These are phyloP conservation scores for Agonum fuliginosum DNA, from an alignment of 2,888 invertebrate genomes.

Conservation along the genomic window DNA sequence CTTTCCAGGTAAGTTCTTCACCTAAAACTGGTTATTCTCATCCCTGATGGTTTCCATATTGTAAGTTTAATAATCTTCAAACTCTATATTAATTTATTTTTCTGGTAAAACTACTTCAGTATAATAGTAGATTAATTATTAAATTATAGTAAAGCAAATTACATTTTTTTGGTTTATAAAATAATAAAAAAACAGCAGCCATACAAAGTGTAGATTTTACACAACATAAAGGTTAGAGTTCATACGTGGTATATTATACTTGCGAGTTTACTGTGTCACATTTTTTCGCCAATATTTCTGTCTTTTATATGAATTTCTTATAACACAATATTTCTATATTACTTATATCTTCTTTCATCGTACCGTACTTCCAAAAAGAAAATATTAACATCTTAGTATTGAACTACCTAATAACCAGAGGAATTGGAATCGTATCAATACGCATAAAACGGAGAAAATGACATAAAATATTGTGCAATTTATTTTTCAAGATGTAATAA, in stretches of 20 bases:
- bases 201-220: neutral
- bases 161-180: neutral
- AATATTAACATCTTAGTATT: neutral
- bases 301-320: slow-evolving; percentile 12
- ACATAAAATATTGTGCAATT: too few relatives aligned
- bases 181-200: neutral
- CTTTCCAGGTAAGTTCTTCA: slow-evolving; percentile 21
- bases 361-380: neutral
- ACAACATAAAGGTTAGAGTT: neutral
- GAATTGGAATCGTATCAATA: too few relatives aligned
- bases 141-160: slow-evolving; percentile 6
- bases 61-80: neutral
- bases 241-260: slow-evolving; percentile 4
- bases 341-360: slow-evolving; percentile 12
- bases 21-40: neutral
- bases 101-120: too few relatives aligned
- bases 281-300: slow-evolving; percentile 14
- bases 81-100: too few relatives aligned
- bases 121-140: slow-evolving; percentile 6
- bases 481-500: too few relatives aligned
- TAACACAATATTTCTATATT: slow-evolving; percentile 28
- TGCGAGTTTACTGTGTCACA: neutral
- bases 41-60: neutral
- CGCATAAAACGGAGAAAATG: too few relatives aligned
- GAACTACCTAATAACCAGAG: too few relatives aligned